Percentiles rank a stretch among this genome's conserved stretches.
phyloP scores from a whole-genome alignment of 1,140 invertebrate species.

The Ganaspis sp. region DNA sequence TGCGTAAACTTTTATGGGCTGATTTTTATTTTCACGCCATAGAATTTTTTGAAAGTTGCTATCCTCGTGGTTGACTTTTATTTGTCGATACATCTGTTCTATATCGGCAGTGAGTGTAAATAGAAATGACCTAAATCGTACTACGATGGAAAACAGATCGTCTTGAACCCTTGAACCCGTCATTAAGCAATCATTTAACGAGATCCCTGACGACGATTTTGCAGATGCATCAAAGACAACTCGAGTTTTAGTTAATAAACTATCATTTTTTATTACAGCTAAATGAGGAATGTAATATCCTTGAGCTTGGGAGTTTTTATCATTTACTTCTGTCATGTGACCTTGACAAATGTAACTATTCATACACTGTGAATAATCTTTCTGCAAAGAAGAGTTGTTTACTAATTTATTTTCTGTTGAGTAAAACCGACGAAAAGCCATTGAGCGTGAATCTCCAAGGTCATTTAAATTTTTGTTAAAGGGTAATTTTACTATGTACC shows the following conservation, averaged over 20 bases:
- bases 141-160: background rate
- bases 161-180: background rate
- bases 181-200: conserved; percentile 32
- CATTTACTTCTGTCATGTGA: background rate
- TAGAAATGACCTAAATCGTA: conserved; percentile 29
- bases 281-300: too few relatives aligned
- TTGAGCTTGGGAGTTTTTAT: too few relatives aligned
- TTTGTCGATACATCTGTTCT: conserved; percentile 28
- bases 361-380: background rate
- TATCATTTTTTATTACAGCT: too few relatives aligned
- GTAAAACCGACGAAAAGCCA: too few relatives aligned
- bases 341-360: background rate
- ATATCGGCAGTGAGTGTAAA: conserved; percentile 32
- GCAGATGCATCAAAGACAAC: conserved; percentile 37
- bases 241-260: background rate
- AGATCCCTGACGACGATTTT: background rate
- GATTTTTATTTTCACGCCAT: conserved; percentile 36
- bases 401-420: too few relatives aligned
- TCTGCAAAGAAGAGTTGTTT: background rate
- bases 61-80: conserved; percentile 31
- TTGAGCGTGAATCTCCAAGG: too few relatives aligned
- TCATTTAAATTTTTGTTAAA: too few relatives aligned
- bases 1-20: conserved; percentile 38
- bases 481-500: too few relatives aligned
- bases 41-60: conserved; percentile 52